Percentiles rank a stretch among this genome's conserved stretches.
Conservation (phyloP, 35 echinoderm and acorn worm species). For the Eucidaris tribuloides region DNA sequence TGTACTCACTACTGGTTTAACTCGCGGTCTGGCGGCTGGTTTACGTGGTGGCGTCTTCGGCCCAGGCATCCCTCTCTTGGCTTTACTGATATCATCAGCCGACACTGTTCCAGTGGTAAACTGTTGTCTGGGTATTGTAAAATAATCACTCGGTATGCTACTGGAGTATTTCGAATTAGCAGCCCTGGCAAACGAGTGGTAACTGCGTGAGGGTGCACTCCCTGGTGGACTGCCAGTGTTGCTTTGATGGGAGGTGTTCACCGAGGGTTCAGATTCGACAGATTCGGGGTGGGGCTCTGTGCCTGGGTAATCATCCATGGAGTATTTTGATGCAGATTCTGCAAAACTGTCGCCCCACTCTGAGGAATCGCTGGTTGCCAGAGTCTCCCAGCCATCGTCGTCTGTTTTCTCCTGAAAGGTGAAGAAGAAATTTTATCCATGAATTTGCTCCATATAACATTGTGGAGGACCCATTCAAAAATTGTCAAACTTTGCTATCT, state of each 20-base stretch:
- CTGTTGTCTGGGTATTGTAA: neutral
- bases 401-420: neutral
- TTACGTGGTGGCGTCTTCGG: conserved; percentile 10
- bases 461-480: too few species aligned
- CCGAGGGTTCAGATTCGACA: too few species aligned
- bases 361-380: neutral
- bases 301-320: neutral
- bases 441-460: too few species aligned
- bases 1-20: conserved; percentile 1
- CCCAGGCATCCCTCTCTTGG: neutral
- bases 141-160: neutral
- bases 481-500: too few species aligned
- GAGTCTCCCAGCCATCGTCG: neutral
- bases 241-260: neutral
- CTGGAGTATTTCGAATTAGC: neutral
- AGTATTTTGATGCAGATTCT: neutral
- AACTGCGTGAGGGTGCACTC: neutral
- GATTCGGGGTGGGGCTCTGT: neutral
- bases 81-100: conserved; percentile 2
- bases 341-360: conserved; percentile 22
- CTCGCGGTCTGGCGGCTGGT: conserved; percentile 7
- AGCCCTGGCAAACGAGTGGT: conserved; percentile 7
- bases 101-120: neutral
- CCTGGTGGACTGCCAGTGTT: neutral
- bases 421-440: too few species aligned